Evolutionary conservation across 2,888 invertebrate genomes (phyloP).

Genomic region (Arge pagana): DNA sequence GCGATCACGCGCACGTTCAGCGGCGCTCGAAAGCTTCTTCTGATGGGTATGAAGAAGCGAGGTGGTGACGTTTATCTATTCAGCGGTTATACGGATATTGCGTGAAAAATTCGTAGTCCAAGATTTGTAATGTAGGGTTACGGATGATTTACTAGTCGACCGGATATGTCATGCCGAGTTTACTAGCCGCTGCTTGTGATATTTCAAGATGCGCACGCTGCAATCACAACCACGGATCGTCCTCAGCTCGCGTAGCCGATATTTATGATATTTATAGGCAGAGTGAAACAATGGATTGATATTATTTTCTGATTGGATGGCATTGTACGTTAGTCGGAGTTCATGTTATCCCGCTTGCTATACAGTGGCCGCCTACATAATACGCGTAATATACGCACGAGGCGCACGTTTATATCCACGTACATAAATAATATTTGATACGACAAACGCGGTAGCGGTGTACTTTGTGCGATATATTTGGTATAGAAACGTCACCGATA

Average conservation of each 20-base stretch:
- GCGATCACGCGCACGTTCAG: too few relatives aligned
- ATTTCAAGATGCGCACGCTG: constrained; percentile 13
- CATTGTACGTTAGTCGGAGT: constrained; percentile 31
- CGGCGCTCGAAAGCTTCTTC: too few relatives aligned
- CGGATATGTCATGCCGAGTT: constrained; percentile 12
- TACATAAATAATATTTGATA: constrained; percentile 58
- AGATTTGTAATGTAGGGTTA: too few relatives aligned
- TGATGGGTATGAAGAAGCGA: too few relatives aligned
- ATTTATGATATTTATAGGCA: constrained; percentile 56
- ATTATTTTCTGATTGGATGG: constrained; percentile 56
- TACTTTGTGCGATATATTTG: constrained; percentile 55
- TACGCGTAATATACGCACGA: constrained; percentile 22
- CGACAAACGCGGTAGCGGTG: constrained; percentile 49
- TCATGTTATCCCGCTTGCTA: constrained; percentile 12
- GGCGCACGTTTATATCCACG: constrained; percentile 42
- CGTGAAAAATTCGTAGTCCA: too few relatives aligned
- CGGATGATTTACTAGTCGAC: constrained; percentile 18
- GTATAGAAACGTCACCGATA: constrained; percentile 57
- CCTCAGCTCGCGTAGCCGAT: constrained; percentile 43
- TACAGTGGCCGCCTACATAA: constrained; percentile 22
- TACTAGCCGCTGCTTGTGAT: constrained; percentile 16
- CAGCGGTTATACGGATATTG: too few relatives aligned
- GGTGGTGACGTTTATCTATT: too few relatives aligned
- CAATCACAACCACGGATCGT: constrained; percentile 32
- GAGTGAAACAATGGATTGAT: constrained; percentile 56